These are phyloP conservation scores for Apostichopus japonicus DNA, from an alignment of 35 echinoderm and acorn worm species.

Conservation along the genomic window DNA sequence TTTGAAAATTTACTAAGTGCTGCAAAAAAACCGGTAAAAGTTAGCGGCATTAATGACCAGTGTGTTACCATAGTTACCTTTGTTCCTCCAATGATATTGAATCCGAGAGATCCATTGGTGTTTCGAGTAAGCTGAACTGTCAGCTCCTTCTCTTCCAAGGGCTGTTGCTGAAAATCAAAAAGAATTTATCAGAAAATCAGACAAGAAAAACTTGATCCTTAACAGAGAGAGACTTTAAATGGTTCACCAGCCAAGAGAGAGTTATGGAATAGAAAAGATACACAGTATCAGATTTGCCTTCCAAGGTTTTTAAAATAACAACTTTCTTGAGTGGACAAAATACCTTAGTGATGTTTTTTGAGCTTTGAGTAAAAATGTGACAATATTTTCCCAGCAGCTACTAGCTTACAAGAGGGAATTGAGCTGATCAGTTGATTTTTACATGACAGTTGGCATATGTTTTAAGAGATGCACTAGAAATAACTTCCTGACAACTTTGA, in stretches of 20 bases:
- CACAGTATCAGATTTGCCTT: background rate
- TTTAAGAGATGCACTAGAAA: background rate
- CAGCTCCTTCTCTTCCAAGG: constrained; percentile 63
- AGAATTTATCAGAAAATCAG: background rate
- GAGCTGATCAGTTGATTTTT: background rate
- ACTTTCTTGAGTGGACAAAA: background rate
- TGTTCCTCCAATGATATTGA: constrained; percentile 97
- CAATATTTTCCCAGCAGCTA: background rate
- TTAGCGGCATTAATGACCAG: background rate
- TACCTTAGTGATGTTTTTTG: background rate
- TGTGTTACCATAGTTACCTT: constrained; percentile 65
- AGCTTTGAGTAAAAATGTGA: background rate
- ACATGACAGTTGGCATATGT: background rate
- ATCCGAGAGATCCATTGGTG: constrained; percentile 84
- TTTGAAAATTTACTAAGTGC: background rate
- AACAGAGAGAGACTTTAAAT: background rate
- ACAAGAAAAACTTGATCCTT: background rate
- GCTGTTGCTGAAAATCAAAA: constrained; percentile 57
- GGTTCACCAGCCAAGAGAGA: background rate
- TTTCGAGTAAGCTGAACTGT: constrained; percentile 63
- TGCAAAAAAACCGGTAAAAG: background rate
- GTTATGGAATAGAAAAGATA: background rate
- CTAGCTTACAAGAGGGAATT: background rate
- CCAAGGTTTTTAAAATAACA: background rate
- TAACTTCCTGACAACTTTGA: background rate